Percentiles rank a stretch among this genome's conserved stretches.
phyloP scores from a whole-genome alignment of 2,888 invertebrate species.

The Andrena hattorfiana region DNA sequence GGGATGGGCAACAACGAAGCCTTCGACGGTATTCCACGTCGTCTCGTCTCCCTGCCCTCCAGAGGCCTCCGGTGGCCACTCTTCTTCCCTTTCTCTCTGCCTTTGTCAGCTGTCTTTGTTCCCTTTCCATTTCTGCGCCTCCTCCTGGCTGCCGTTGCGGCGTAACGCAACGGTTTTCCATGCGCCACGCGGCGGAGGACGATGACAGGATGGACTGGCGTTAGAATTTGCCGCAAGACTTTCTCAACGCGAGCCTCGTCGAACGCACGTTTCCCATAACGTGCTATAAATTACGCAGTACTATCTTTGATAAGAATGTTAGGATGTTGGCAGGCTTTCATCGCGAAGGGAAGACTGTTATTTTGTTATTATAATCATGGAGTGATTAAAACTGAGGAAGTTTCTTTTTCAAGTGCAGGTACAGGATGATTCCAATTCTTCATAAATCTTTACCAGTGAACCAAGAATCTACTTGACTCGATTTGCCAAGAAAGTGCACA shows the following conservation, averaged over 20 bases:
- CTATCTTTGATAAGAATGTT: background rate
- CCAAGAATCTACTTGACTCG: background rate
- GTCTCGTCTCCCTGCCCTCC: conserved; percentile 18
- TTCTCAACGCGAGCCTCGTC: conserved; percentile 8
- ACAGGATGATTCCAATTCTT: background rate
- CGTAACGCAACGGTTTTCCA: conserved; percentile 20
- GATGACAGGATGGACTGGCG: conserved; percentile 18
- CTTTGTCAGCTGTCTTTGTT: background rate
- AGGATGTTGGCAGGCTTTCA: background rate
- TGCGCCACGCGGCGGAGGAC: background rate
- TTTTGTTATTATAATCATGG: no score
- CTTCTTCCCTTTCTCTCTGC: conserved; percentile 24
- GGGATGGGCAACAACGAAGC: conserved; percentile 72
- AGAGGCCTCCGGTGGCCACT: conserved; percentile 30
- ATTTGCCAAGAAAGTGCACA: conserved; percentile 25
- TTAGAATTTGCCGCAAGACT: background rate
- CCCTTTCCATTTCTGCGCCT: background rate
- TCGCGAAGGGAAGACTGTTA: background rate
- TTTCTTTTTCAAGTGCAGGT: no score
- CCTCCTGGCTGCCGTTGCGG: background rate
- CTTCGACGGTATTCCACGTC: conserved; percentile 62
- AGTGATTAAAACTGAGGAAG: no score
- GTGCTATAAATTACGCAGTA: background rate
- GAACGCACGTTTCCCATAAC: conserved; percentile 12
- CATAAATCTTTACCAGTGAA: background rate